Base-by-base conservation (phyloP, 2,888 invertebrate genomes). In the Acronicta leporina region DNA sequence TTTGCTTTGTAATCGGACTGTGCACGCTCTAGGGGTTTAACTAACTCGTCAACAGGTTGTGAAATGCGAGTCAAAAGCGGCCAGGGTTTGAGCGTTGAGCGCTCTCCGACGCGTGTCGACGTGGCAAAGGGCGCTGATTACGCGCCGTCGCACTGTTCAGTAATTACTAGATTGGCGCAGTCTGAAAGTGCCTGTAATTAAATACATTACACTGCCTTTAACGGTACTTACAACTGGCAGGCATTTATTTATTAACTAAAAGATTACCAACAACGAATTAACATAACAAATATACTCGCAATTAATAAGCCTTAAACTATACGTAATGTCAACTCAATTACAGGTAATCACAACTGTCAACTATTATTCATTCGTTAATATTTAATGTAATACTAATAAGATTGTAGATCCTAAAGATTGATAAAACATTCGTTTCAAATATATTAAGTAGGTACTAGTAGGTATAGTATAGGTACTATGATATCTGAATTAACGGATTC, bases 41-140 rank as follows among this genome's bases (percentile, higher is more conserved):
- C 89, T 89, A 86, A 91, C 88, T 88, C 85, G 90, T 92, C 92
- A 93, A 93, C 92, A 93, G 92, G 92, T 93, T 90, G 91, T 89
- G 87, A 92, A 93, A 92, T 91, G 84, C 82, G 77, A 88, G 84
- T 91, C 87, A 88, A 91, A 91, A 88, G 91, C 86, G 81, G 79
- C 78, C 85, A 78, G 83, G 85, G 86, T 87, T 83, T 80, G 79
- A 87, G 84, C 83, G 82, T 80, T 68, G 81, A 89, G 87, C 86
- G 86, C 87, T 86, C 89, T 87, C 84, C 77, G 85, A 83, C 87
- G 87, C 87, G 88, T 89, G 88, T 86, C 86, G 86, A 85, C 84
- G 83, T 80, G 81, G 86, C 88, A 91, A 92, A 92, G 91, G 89
- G 87, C 86, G 84, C 92, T 91, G 91, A 92, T 92, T 94, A 91